phyloP scores from a whole-genome alignment of 2,797 vertebrate species.

The Gallirallus australis region DNA sequence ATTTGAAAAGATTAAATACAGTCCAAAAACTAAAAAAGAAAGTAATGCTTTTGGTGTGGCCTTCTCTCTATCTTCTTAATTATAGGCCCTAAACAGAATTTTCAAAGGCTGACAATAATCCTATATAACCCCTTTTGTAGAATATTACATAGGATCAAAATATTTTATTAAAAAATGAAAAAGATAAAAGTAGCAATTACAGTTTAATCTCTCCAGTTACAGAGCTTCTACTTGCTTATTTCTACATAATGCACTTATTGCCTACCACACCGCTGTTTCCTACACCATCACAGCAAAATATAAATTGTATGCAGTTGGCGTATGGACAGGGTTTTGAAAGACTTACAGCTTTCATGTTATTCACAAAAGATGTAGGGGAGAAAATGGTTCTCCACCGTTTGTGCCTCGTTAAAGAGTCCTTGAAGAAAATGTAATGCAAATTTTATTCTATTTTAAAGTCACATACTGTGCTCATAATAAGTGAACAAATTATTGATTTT shows the following conservation, averaged over 20 bases:
- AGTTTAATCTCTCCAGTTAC: constrained; percentile 35
- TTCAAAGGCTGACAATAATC: constrained; percentile 49
- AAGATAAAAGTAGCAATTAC: constrained; percentile 28
- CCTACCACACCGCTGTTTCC: neutral
- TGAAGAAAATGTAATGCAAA: constrained; percentile 61
- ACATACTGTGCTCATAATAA: constrained; percentile 34
- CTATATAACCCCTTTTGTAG: neutral
- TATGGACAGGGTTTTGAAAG: neutral
- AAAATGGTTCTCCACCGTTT: neutral
- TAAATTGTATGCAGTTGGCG: neutral
- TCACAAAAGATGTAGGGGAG: neutral
- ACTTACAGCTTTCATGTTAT: constrained; percentile 1
- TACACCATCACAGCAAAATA: neutral
- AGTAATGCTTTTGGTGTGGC: neutral
- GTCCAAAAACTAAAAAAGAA: constrained; percentile 6
- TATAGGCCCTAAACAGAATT: neutral
- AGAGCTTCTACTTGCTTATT: constrained; percentile 38
- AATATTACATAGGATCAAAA: constrained; percentile 50
- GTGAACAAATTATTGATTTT: constrained; percentile 65
- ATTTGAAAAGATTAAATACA: constrained; percentile 7
- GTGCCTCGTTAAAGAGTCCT: constrained; percentile 42
- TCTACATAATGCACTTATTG: neutral
- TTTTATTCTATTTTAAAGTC: constrained; percentile 51
- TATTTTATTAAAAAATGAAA: constrained; percentile 19
- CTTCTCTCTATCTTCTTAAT: neutral